Evolutionary conservation across 2,888 invertebrate genomes (phyloP), one percentile per base, ranked within the genome.

Genomic region (Calameuta pallipes): DNA sequence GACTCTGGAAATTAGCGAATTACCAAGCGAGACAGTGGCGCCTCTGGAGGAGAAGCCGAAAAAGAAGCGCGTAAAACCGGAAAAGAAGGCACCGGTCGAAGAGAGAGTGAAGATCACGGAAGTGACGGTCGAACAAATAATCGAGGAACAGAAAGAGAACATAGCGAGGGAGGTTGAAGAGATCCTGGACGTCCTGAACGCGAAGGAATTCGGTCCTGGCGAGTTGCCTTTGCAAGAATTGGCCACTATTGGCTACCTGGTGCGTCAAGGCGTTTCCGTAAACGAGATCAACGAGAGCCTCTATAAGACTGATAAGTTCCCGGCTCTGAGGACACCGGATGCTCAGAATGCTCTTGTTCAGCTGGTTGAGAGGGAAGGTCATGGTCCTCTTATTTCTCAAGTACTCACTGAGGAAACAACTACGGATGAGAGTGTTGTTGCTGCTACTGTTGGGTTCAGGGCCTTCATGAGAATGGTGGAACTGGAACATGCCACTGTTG

Each of bases 401-500:
- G 96, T 97, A 75, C 92, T 97, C 76, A 95, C 96, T 0, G 96
- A 97, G 92, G 96, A 96, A 89, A 95, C 95, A 0, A 93, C 95
- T 1, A 94, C 95, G 76, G 96, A 96, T 89, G 96, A 97, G 90
- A 94, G 95, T 78, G 92, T 95, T 34, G 93, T 96, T 34, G 96
- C 96, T 4, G 95, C 96, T 0, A 96, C 96, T 76, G 96, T 96
- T 76, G 97, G 97, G 15, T 97, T 97, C 92, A 94, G 95, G 83
- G 97, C 97, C 11, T 96, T 97, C 90, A 95, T 97, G 92, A 95
- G 95, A 87, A 96, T 97, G 96, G 95, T 97, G 12, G 96, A 96
- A 89, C 93, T 95, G 79, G 95, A 95, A 87, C 95, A 96, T 88
- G 95, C 95, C 76, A 95, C 96, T 1, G 96, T 97, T 34, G 97